These are phyloP conservation scores for Paramormyrops kingsleyae DNA, from an alignment of 2,113 vertebrate genomes.

Conservation along the genomic window DNA sequence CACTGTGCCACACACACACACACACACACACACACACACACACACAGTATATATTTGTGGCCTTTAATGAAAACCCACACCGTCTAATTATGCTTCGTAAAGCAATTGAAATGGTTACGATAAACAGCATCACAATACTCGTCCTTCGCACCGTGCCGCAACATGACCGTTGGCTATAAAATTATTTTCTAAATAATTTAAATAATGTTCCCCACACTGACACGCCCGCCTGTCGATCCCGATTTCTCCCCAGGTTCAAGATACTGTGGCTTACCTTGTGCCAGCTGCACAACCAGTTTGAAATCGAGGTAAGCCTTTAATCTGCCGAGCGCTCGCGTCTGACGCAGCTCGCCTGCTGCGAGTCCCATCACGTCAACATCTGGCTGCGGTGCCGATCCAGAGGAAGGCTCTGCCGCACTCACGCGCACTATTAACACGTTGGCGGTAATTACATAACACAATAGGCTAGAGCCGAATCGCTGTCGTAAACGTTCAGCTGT, in stretches of 20 bases:
- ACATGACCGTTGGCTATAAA: background rate
- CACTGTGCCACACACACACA: background rate
- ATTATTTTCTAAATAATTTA: background rate
- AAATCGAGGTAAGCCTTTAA: constrained; percentile 76
- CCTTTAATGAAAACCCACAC: background rate
- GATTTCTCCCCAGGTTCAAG: constrained; percentile 68
- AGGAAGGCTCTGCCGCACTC: background rate
- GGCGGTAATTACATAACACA: background rate
- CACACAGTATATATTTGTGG: background rate
- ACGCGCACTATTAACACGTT: background rate
- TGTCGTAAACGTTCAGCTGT: background rate
- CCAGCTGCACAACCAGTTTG: constrained; percentile 87
- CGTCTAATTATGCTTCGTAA: background rate
- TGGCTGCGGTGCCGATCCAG: background rate
- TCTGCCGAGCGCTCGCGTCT: background rate
- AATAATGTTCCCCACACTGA: background rate
- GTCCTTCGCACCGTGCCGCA: background rate
- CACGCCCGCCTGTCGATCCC: background rate
- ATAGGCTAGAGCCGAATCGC: background rate
- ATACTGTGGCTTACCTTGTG: constrained; percentile 96
- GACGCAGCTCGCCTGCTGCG: background rate
- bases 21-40: background rate
- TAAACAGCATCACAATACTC: background rate
- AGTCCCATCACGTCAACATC: background rate
- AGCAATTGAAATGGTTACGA: background rate